Evolutionary conservation across 2,797 vertebrate genomes (phyloP).

Genomic region (Clamator glandarius): DNA sequence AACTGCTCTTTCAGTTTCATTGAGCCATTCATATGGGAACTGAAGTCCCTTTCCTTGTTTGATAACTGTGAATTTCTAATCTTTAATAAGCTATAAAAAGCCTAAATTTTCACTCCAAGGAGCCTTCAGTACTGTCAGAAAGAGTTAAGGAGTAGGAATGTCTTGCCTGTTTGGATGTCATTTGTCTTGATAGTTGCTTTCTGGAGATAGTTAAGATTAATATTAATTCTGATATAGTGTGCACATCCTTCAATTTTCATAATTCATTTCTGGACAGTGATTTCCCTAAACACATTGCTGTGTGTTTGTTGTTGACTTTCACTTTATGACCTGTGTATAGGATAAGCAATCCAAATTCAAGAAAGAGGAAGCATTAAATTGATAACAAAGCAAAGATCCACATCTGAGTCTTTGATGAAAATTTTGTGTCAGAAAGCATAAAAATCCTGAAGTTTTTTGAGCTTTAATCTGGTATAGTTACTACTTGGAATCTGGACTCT

Average conservation of each 20-base stretch:
- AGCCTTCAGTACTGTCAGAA: constrained; percentile 36
- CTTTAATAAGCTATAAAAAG: constrained; percentile 23
- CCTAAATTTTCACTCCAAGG: constrained; percentile 24
- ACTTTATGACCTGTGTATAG: neutral
- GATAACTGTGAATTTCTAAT: neutral
- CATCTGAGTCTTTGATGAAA: neutral
- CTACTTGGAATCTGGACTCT: neutral
- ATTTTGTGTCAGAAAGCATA: neutral
- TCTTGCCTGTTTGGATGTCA: neutral
- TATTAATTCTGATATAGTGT: neutral
- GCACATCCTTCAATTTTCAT: neutral
- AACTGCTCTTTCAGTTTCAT: neutral
- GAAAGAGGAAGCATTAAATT: neutral
- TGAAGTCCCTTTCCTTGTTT: neutral
- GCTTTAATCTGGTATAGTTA: neutral
- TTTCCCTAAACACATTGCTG: neutral
- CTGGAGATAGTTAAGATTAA: constrained; percentile 18
- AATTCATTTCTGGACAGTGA: neutral
- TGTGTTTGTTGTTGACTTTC: neutral
- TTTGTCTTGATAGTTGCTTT: constrained; percentile 49
- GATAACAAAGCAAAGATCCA: neutral
- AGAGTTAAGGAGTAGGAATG: constrained; percentile 25
- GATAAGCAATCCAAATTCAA: neutral
- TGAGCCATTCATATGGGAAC: neutral
- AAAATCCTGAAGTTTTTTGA: neutral